A percentile compares a stretch with the other conserved stretches of the same genome.
Evolutionary conservation across 2,797 vertebrate genomes (phyloP).

Genomic region (Dermochelys coriacea): DNA sequence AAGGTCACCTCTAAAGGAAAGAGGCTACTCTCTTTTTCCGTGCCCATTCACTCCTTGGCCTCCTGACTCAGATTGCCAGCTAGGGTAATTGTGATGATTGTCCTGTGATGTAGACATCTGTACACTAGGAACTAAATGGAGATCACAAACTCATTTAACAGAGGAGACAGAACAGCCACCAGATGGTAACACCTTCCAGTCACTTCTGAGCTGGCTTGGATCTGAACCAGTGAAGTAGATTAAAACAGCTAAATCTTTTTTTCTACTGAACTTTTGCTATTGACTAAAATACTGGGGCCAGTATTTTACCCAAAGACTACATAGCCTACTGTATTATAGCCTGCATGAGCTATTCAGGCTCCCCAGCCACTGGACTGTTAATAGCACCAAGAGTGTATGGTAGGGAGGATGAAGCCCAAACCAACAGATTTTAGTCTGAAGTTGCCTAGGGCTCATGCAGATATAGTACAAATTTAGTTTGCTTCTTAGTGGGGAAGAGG

Average conservation of each 20-base stretch:
- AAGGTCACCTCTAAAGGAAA: background rate
- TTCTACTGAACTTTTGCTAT: background rate
- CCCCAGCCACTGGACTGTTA: background rate
- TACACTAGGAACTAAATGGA: background rate
- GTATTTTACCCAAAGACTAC: background rate
- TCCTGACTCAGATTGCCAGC: background rate
- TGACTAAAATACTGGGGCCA: background rate
- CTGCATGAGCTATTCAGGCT: background rate
- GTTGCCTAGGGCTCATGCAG: background rate
- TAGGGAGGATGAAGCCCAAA: background rate
- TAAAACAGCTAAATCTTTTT: background rate
- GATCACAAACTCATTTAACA: background rate
- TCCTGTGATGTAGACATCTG: background rate
- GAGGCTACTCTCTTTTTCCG: background rate
- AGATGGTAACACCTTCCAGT: background rate
- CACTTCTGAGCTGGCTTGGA: background rate
- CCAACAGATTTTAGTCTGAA: background rate
- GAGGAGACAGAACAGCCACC: background rate
- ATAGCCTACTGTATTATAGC: background rate
- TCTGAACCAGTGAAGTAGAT: background rate
- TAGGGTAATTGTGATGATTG: background rate
- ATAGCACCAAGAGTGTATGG: background rate
- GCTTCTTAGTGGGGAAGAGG: background rate
- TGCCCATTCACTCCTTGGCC: background rate
- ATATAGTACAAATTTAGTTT: background rate